Percentiles rank a stretch among this genome's conserved stretches.
Evolutionary conservation across 2,113 vertebrate species (phyloP).

Genomic region (Microcebus ravelobensis): DNA sequence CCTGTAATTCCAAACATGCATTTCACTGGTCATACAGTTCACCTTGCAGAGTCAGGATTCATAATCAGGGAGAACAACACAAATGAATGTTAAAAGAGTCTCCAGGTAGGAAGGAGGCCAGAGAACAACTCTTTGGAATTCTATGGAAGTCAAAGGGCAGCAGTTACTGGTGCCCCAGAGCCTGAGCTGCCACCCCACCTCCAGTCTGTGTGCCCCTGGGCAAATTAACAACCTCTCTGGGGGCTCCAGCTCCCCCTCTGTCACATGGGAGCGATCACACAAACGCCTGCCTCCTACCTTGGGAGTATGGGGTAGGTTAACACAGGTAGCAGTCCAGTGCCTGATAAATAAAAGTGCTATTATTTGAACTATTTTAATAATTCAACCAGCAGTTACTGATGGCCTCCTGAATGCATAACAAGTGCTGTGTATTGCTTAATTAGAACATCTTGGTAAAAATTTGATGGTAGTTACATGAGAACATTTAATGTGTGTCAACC

Average conservation of each 20-base stretch:
- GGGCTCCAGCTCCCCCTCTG: background rate
- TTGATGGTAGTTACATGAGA: rapidly evolving
- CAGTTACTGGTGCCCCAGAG: rapidly evolving
- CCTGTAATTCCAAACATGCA: background rate
- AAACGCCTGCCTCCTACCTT: rapidly evolving
- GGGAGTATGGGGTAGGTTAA: background rate
- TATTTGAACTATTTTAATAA: background rate
- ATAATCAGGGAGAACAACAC: background rate
- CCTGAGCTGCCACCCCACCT: too few species aligned
- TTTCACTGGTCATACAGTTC: rapidly evolving
- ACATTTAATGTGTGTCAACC: background rate
- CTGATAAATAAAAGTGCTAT: too few species aligned
- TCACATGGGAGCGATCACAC: rapidly evolving
- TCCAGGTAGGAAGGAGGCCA: background rate
- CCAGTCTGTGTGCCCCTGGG: background rate
- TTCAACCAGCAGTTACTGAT: too few species aligned
- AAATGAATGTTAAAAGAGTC: background rate
- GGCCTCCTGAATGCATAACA: rapidly evolving
- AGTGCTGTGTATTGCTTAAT: rapidly evolving
- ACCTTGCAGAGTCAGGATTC: rapidly evolving
- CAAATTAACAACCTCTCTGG: background rate
- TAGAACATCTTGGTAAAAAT: too few species aligned
- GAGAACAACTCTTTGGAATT: too few species aligned
- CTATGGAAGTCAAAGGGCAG: too few species aligned
- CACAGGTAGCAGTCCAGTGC: rapidly evolving